Base-by-base conservation (phyloP, 64 coral and sea anemone genomes). In the Montipora cactus region DNA sequence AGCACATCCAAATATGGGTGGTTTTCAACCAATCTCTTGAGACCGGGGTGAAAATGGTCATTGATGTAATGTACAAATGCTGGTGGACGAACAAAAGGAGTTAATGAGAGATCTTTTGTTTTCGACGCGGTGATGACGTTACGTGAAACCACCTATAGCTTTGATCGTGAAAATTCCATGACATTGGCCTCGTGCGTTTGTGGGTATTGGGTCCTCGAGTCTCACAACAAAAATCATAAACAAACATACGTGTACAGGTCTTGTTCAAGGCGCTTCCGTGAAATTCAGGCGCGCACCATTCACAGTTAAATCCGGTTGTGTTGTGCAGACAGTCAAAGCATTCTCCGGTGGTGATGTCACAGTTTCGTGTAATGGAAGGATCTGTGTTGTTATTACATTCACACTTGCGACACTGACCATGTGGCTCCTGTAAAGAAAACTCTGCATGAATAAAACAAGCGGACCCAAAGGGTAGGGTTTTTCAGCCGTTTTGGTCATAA, bases 261-360 rank as follows among this genome's bases (percentile, higher is more conserved):
- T 94, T 87, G 45, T 57, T 90, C 16, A 92, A 71, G 12, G 98
- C 98, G 77, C 92, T 96, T 73, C 98, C 98, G 57, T 94, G 80
- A 89, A 74, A 99, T 84, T 76, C 89, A 51, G 98, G 51, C 20
- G 47, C 89, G 55, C 98, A 99, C 95, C 92, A 94, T 67, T 99
- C 78, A 23, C 98, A 99, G 81, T 93, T 93, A 11, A 87, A 81
- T 1, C 98, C 98, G 12, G 92, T 74, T 4, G 98, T 94, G 89
- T 96, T 96, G 25, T 94, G 52, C 14, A 59, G 53, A 66, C 98
- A 99, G 46, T 96, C 94, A 19, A 91, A 76, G 49, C 98, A 99
- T 9, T 99, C 74, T 44, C 98, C 98, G 13, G 98, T 99, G 5
- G 92, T 96, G 21, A 47, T 96, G 89, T 99, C 89, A 53, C 98